phyloP scores from a whole-genome alignment of 53 echinoderm and acorn worm genomes.

The Crossaster papposus region DNA sequence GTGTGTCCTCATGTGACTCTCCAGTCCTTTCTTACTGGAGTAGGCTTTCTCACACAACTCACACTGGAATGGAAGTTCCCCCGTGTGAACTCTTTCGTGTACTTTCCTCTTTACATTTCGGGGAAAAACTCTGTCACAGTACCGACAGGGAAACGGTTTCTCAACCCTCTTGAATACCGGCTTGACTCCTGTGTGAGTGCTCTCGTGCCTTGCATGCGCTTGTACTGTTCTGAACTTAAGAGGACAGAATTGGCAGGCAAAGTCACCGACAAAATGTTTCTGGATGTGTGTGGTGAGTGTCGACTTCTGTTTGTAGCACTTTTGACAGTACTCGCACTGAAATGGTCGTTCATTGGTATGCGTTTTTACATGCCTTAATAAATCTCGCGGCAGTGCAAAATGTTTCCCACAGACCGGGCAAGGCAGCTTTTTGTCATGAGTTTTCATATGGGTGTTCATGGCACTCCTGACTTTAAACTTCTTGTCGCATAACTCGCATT shows the following conservation, averaged over 20 bases:
- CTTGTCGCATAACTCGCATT: slow-evolving; percentile 49
- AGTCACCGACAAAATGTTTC: slow-evolving; percentile 50
- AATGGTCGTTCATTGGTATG: slow-evolving; percentile 54
- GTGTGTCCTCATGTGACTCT: slow-evolving; percentile 56
- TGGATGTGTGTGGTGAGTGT: slow-evolving; percentile 51
- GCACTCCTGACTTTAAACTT: slow-evolving; percentile 50
- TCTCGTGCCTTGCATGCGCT: slow-evolving; percentile 41
- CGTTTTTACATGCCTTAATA: slow-evolving; percentile 45
- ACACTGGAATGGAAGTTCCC: slow-evolving; percentile 48
- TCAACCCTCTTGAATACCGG: slow-evolving; percentile 53
- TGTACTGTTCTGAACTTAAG: slow-evolving; percentile 46
- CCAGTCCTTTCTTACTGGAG: slow-evolving; percentile 57
- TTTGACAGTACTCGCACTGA: slow-evolving; percentile 51
- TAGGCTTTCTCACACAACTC: slow-evolving; percentile 46
- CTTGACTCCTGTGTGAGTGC: slow-evolving; percentile 47
- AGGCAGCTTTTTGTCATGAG: slow-evolving; percentile 38
- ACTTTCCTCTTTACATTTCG: slow-evolving; percentile 43
- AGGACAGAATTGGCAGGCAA: slow-evolving; percentile 39
- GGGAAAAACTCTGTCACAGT: slow-evolving; percentile 46
- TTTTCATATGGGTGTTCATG: slow-evolving; percentile 53
- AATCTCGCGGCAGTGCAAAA: slow-evolving; percentile 37
- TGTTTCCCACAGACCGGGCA: slow-evolving; percentile 41
- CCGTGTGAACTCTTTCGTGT: slow-evolving; percentile 54
- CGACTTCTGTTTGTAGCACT: slow-evolving; percentile 56
- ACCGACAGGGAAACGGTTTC: slow-evolving; percentile 53